Conservation (phyloP, 2,888 invertebrate species). For the Phrixothrix hirtus region DNA sequence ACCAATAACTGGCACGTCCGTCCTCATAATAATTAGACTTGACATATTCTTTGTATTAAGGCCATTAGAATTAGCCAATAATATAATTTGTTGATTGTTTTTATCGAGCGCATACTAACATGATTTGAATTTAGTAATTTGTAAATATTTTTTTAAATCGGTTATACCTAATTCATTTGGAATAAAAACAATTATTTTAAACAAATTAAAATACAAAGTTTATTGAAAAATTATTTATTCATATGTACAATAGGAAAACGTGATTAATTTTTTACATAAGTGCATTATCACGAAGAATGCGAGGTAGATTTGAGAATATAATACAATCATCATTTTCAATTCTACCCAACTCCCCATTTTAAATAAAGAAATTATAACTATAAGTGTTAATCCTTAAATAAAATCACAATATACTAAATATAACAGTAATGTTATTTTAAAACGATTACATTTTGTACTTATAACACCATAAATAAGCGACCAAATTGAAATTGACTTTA, state of each 20-base stretch:
- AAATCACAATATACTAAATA: slow-evolving; percentile 13
- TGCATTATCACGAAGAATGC: slow-evolving; percentile 14
- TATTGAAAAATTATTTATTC: slow-evolving; percentile 31
- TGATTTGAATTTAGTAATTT: too few relatives aligned
- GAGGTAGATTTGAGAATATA: neutral
- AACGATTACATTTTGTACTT: neutral
- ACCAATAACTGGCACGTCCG: too few relatives aligned
- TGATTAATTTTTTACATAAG: slow-evolving; percentile 25
- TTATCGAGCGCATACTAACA: too few relatives aligned
- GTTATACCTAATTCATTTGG: too few relatives aligned
- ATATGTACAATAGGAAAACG: slow-evolving; percentile 31
- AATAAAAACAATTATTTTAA: too few relatives aligned
- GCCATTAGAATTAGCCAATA: too few relatives aligned
- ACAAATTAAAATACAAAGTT: neutral
- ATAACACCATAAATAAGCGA: neutral
- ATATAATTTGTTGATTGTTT: too few relatives aligned
- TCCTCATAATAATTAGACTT: too few relatives aligned
- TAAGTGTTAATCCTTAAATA: slow-evolving; percentile 16
- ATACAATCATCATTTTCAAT: neutral
- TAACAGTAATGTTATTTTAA: neutral
- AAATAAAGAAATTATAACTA: slow-evolving; percentile 13
- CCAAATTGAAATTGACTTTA: neutral
- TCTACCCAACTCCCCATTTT: slow-evolving; percentile 6
- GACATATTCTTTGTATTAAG: too few relatives aligned
- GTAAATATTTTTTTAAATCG: too few relatives aligned